A percentile compares a stretch with the other conserved stretches of the same genome.
phyloP scores from a whole-genome alignment of 2,797 vertebrate genomes.

The Sebastes taczanowskii region DNA sequence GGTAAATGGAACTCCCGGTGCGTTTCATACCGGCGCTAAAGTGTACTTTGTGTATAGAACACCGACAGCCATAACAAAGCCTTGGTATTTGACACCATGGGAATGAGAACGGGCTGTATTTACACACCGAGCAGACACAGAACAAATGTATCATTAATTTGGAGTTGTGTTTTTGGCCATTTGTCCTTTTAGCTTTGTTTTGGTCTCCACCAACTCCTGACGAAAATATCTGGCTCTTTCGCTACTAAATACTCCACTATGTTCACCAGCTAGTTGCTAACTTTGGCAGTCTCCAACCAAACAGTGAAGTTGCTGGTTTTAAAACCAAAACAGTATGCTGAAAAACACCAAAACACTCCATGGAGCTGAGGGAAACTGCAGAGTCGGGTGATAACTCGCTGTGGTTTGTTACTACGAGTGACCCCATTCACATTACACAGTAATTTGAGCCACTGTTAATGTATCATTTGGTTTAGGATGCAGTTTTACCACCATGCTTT shows the following conservation, averaged over 20 bases:
- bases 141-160: not conserved
- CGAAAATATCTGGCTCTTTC: not conserved
- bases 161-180: not conserved
- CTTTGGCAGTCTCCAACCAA: not conserved
- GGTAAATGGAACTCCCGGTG: no score
- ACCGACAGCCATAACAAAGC: no score
- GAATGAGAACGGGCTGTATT: not conserved
- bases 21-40: no score
- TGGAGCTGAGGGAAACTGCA: not conserved
- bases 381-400: not conserved
- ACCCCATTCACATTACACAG: not conserved
- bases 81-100: no score
- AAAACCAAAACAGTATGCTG: not conserved
- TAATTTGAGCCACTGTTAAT: not conserved
- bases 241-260: not conserved
- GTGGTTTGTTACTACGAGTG: not conserved
- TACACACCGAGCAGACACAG: not conserved
- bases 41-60: no score
- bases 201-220: not conserved
- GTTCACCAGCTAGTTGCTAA: not conserved
- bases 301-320: not conserved
- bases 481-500: not conserved
- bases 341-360: not conserved
- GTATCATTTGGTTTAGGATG: not conserved
- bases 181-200: not conserved